Conservation (phyloP, 2,888 invertebrate species). For the Aplocera efformata region DNA sequence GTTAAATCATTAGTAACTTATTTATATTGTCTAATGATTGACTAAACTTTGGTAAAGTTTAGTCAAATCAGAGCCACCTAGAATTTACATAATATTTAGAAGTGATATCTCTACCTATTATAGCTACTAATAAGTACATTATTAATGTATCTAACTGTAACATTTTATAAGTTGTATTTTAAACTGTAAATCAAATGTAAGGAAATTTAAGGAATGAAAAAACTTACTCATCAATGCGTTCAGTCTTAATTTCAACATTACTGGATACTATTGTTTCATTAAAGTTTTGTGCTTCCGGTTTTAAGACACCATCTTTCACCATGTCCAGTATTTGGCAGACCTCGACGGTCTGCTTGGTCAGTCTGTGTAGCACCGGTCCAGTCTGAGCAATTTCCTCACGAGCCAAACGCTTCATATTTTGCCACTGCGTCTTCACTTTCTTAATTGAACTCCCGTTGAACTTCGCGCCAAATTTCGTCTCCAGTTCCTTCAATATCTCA, state of each 20-base stretch:
- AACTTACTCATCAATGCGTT: slow-evolving; percentile 71
- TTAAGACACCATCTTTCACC: slow-evolving; percentile 56
- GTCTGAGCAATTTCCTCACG: slow-evolving; percentile 63
- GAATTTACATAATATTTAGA: too few relatives aligned
- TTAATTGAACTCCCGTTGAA: slow-evolving; percentile 64
- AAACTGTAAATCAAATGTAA: too few relatives aligned
- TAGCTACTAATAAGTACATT: too few relatives aligned
- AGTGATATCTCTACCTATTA: too few relatives aligned
- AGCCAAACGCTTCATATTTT: slow-evolving; percentile 74
- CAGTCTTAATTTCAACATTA: slow-evolving; percentile 68
- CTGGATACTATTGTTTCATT: slow-evolving; percentile 51
- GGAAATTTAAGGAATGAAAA: too few relatives aligned
- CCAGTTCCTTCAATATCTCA: slow-evolving; percentile 59
- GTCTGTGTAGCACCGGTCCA: slow-evolving; percentile 51
- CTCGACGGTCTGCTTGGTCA: slow-evolving; percentile 58
- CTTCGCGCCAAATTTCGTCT: slow-evolving; percentile 60
- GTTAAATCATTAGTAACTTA: too few relatives aligned
- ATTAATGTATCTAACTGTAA: too few relatives aligned
- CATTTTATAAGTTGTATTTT: too few relatives aligned
- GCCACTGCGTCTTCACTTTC: slow-evolving; percentile 76
- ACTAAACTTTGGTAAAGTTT: too few relatives aligned
- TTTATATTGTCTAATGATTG: too few relatives aligned
- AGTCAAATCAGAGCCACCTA: too few relatives aligned
- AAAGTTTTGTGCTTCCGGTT: slow-evolving; percentile 43
- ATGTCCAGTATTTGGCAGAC: slow-evolving; percentile 63